Evolutionary conservation across 2,888 invertebrate genomes (phyloP).

Genomic region (Trilocha varians): DNA sequence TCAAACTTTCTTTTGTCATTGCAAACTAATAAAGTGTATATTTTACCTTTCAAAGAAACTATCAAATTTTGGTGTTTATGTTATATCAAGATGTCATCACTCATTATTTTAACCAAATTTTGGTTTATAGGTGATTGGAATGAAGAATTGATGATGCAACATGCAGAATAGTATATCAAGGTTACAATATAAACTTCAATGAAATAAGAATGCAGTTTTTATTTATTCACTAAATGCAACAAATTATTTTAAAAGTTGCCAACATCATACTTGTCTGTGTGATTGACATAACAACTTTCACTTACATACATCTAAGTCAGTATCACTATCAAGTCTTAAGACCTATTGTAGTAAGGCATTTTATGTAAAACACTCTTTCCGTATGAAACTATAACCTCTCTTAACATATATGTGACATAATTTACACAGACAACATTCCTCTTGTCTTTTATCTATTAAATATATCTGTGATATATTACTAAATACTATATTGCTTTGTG

Average conservation of each 20-base stretch:
- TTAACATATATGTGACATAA: constrained; percentile 52
- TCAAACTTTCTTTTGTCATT: no score
- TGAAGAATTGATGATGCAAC: background rate
- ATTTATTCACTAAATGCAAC: constrained; percentile 72
- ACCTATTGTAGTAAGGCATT: constrained; percentile 71
- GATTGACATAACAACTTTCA: constrained; percentile 52
- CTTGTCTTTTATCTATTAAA: constrained; percentile 40
- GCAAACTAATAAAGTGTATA: no score
- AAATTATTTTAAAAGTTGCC: constrained; percentile 65
- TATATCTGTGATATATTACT: constrained; percentile 35
- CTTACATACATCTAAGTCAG: constrained; percentile 61
- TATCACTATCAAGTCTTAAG: constrained; percentile 70
- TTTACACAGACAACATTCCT: constrained; percentile 46
- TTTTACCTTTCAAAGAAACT: no score
- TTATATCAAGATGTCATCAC: no score
- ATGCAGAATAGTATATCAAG: background rate
- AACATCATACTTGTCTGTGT: constrained; percentile 47
- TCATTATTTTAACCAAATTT: background rate
- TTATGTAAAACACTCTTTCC: constrained; percentile 66
- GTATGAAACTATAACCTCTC: constrained; percentile 71
- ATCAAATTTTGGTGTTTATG: no score
- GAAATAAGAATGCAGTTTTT: constrained; percentile 73
- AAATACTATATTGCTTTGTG: constrained; percentile 45
- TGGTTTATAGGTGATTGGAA: constrained; percentile 1
- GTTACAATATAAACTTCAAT: constrained; percentile 23